Evolutionary conservation across 2,797 vertebrate genomes (phyloP).

Genomic region (Erpetoichthys calabaricus): DNA sequence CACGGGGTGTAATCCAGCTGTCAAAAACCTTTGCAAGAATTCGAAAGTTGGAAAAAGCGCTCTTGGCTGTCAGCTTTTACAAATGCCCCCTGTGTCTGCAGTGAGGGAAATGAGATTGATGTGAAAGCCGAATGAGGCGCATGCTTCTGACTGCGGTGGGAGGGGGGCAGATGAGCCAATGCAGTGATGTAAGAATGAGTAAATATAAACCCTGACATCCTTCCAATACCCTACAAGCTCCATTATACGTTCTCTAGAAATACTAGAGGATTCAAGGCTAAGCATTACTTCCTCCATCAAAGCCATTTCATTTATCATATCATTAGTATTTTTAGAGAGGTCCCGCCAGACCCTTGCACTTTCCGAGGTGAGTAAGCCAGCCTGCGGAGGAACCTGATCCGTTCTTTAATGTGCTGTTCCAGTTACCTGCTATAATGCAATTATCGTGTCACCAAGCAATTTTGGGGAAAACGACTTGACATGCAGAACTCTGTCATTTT

Average conservation of each 20-base stretch:
- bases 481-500: conserved; percentile 36
- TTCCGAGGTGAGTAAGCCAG: conserved; percentile 27
- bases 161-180: conserved; percentile 8
- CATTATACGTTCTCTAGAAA: conserved; percentile 43
- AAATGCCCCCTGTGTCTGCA: background rate
- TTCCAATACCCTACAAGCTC: conserved; percentile 37
- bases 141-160: conserved; percentile 8
- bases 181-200: conserved; percentile 42
- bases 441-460: conserved; percentile 34
- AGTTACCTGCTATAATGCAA: conserved; percentile 35
- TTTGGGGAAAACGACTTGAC: conserved; percentile 38
- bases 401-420: conserved; percentile 23
- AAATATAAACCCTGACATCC: conserved; percentile 47
- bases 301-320: conserved; percentile 31
- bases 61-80: background rate
- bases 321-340: conserved; percentile 33
- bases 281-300: conserved; percentile 30
- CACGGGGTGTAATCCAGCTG: no score
- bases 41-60: no score
- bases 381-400: conserved; percentile 27
- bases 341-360: conserved; percentile 18
- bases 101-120: no score
- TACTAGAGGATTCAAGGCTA: conserved; percentile 40
- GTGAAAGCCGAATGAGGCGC: background rate
- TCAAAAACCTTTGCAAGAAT: no score